Conservation (phyloP, 1,140 invertebrate genomes). For the Dreissena polymorpha region DNA sequence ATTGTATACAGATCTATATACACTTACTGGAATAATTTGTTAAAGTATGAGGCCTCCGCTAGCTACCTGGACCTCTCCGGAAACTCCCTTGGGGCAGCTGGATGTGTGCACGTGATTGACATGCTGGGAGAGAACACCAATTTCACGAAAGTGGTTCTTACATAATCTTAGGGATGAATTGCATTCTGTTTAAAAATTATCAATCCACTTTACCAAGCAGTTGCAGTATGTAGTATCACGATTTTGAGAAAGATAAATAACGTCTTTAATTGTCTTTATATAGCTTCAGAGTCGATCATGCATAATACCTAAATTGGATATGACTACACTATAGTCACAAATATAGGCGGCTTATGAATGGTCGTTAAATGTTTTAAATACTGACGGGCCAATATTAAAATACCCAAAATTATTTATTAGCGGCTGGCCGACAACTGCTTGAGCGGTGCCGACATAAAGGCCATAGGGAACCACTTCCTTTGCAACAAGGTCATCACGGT, state of each 20-base stretch:
- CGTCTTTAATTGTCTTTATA: too few relatives aligned
- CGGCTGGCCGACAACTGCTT: constrained; percentile 41
- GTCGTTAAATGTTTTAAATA: too few relatives aligned
- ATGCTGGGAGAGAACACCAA: constrained; percentile 19
- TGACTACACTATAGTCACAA: too few relatives aligned
- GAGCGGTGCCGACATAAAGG: constrained; percentile 15
- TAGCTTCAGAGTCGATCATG: too few relatives aligned
- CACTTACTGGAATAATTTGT: too few relatives aligned
- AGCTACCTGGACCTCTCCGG: constrained; percentile 44
- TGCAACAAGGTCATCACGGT: constrained; percentile 25
- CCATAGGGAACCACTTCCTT: constrained; percentile 26
- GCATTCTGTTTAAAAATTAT: not conserved
- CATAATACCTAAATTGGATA: too few relatives aligned
- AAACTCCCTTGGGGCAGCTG: constrained; percentile 24
- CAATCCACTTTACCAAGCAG: not conserved
- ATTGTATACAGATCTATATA: too few relatives aligned
- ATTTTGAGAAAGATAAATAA: too few relatives aligned
- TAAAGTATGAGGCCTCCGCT: constrained; percentile 23
- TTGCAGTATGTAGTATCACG: not conserved
- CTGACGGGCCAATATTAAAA: too few relatives aligned
- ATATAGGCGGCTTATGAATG: too few relatives aligned
- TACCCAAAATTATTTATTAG: not conserved
- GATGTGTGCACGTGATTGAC: constrained; percentile 19
- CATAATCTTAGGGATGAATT: not conserved
- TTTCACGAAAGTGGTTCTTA: constrained; percentile 41